Conservation (phyloP, 92 coral and sea anemone species). For the Zoanthus sansibaricus region DNA sequence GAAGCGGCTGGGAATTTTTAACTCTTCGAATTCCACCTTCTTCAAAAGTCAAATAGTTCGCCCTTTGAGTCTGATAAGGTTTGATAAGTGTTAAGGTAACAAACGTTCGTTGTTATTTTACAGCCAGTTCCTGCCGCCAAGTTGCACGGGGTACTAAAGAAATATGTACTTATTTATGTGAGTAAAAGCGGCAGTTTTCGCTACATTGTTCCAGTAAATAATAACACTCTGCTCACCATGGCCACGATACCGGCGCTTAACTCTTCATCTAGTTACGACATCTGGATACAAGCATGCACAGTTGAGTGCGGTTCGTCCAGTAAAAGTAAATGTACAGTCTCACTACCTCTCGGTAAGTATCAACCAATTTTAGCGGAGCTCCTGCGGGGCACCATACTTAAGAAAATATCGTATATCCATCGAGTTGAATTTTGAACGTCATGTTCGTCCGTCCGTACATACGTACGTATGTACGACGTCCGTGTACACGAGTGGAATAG, state of each 20-base stretch:
- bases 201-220: not conserved
- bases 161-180: not conserved
- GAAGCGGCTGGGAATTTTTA: too few species aligned
- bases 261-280: constrained; percentile 19
- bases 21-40: too few species aligned
- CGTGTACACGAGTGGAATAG: too few species aligned
- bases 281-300: constrained; percentile 43
- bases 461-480: too few species aligned
- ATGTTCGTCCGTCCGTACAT: too few species aligned
- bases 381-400: too few species aligned
- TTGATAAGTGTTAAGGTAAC: too few species aligned
- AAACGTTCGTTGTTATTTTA: not conserved
- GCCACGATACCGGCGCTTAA: constrained; percentile 21
- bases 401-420: too few species aligned
- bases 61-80: too few species aligned
- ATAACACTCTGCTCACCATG: constrained; percentile 8
- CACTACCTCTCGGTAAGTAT: constrained; percentile 3
- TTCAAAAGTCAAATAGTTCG: too few species aligned
- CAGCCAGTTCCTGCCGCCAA: constrained; percentile 19
- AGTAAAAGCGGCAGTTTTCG: not conserved
- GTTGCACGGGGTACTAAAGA: constrained; percentile 16
- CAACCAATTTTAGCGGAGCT: not conserved
- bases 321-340: not conserved
- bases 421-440: too few species aligned
- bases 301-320: constrained; percentile 26